Evolutionary conservation across 2,888 invertebrate genomes (phyloP), one percentile per base, ranked within the genome.

Genomic region (Chrysina gloriosa): DNA sequence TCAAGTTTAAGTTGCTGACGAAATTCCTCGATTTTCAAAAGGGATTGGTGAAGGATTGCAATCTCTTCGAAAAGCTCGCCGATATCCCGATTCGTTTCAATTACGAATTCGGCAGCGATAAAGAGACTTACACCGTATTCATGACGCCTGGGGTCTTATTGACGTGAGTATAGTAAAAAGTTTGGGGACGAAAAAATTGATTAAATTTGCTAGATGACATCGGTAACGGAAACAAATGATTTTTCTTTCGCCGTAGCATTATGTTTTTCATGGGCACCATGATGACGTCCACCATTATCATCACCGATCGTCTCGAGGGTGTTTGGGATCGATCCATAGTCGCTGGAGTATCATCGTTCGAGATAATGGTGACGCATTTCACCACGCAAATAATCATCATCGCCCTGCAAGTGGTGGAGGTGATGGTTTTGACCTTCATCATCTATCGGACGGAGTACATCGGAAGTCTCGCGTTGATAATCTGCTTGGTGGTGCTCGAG

Each of bases 321-420:
- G 89, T 96, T 70, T 91, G 96, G 91, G 94, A 96, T 80, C 86
- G 96, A 69, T 93, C 92, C 66, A 86, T 94, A 0, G 93, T 95
- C 3, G 93, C 96, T 71, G 95, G 96, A 5, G 94, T 96, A 7
- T 89, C 88, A 39, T 89, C 93, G 0, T 81, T 88, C 34, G 95
- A 96, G 85, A 92, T 96, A 81, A 85, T 96, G 47, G 82, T 92
- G 69, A 92, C 94, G 0, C 96, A 96, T 81, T 87, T 96, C 66
- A 77, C 90, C 9, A 87, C 93, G 21, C 95, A 96, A 82, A 84
- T 91, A 21, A 78, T 87, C 1, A 86, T 95, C n/a, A 89, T 95
- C 77, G 70, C 90, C 0, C 80, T 94, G 19, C 95, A 96, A 80
- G 86, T 88, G 1, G 78, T 84, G 0, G 83, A 90, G 66, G 81